Percentiles rank a stretch among this genome's conserved stretches.
Evolutionary conservation across 2,797 vertebrate genomes (phyloP).

Genomic region (Alosa sapidissima): DNA sequence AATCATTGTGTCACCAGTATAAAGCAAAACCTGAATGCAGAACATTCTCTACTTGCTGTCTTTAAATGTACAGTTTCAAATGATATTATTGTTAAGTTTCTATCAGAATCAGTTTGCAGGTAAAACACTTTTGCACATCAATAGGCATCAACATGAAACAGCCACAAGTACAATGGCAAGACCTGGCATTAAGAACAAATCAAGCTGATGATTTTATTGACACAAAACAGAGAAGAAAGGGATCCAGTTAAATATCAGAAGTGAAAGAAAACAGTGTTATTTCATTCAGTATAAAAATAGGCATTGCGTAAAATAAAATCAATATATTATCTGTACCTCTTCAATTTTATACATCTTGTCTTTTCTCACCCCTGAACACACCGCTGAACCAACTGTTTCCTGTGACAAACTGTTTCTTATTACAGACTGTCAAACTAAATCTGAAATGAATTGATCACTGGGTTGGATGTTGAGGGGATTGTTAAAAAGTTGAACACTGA

Average conservation of each 20-base stretch:
- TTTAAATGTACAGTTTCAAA: background rate
- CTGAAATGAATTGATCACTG: background rate
- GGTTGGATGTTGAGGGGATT: constrained; percentile 9
- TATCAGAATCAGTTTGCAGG: background rate
- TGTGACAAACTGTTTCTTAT: background rate
- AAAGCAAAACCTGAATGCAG: constrained; percentile 58
- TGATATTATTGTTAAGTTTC: constrained; percentile 41
- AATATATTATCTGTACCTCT: constrained; percentile 65
- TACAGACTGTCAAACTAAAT: background rate
- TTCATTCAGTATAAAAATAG: constrained; percentile 62
- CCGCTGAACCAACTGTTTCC: background rate
- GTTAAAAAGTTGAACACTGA: constrained; percentile 35
- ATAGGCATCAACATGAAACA: constrained; percentile 48
- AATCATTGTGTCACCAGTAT: constrained; percentile 57
- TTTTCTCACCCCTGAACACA: constrained; percentile 2
- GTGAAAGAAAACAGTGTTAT: constrained; percentile 46
- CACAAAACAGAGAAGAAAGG: constrained; percentile 38
- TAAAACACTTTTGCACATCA: constrained; percentile 56
- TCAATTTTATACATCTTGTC: constrained; percentile 45
- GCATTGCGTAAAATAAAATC: constrained; percentile 55
- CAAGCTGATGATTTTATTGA: constrained; percentile 28
- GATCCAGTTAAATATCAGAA: constrained; percentile 43
- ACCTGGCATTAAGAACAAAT: constrained; percentile 35
- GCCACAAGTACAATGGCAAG: constrained; percentile 33
- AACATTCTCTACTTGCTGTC: constrained; percentile 58